Conservation (phyloP, 2,113 vertebrate species). For the Lagenorhynchus albirostris region DNA sequence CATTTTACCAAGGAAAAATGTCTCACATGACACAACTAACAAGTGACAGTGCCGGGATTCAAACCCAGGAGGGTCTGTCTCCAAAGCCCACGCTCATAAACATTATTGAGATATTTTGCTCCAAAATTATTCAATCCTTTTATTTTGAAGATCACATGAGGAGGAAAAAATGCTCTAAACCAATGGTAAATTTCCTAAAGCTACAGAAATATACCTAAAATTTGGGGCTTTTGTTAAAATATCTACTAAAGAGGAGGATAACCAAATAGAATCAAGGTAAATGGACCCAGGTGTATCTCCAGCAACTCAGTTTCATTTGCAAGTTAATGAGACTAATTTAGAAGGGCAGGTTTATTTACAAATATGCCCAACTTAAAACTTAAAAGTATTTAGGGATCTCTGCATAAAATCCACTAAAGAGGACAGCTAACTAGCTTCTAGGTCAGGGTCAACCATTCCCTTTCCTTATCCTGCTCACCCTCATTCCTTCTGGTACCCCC, state of each 20-base stretch:
- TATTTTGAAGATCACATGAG: background rate
- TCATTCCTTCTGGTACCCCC: background rate
- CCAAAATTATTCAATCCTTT: background rate
- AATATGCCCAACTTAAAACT: background rate
- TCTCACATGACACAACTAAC: background rate
- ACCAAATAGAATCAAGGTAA: background rate
- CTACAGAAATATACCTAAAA: background rate
- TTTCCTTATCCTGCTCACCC: background rate
- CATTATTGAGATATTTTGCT: background rate
- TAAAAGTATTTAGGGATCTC: background rate
- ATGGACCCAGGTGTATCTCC: background rate
- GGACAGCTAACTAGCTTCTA: background rate
- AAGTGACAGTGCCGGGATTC: background rate
- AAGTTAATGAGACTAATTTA: background rate
- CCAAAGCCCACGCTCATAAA: background rate
- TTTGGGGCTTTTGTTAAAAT: background rate
- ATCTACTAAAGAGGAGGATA: background rate
- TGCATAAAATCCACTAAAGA: background rate
- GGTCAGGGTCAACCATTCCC: background rate
- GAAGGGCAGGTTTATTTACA: background rate
- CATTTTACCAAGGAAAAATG: background rate
- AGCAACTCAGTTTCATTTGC: background rate
- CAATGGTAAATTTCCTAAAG: constrained; percentile 5
- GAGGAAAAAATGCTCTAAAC: background rate
- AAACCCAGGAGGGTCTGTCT: background rate